phyloP scores from a whole-genome alignment of 1,140 invertebrate species.

The Sarcophaga bullata region DNA sequence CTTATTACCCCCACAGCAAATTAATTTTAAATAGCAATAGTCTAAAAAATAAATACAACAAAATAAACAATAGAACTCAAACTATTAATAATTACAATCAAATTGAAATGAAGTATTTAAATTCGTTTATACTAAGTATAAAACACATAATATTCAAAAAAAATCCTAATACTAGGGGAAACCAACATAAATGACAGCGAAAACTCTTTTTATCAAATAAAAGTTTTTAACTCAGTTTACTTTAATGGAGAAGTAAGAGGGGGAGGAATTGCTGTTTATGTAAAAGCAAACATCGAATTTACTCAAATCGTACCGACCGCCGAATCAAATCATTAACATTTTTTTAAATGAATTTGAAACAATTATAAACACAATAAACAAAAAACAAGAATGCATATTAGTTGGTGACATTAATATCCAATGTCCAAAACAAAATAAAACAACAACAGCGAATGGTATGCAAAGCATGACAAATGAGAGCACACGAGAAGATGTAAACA shows the following conservation, averaged over 20 bases:
- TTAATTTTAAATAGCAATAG: no score
- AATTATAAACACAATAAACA: background rate
- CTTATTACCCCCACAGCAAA: no score
- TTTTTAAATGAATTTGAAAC: no score
- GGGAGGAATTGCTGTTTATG: no score
- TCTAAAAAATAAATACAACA: no score
- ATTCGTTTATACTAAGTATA: background rate
- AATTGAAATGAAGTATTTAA: no score
- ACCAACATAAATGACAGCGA: conserved; percentile 28
- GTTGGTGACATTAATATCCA: conserved; percentile 20
- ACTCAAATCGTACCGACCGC: background rate
- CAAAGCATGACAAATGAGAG: background rate
- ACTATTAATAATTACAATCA: no score
- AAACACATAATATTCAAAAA: no score
- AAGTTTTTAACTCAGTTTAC: background rate
- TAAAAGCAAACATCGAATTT: background rate
- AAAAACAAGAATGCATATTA: background rate
- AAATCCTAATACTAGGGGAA: no score
- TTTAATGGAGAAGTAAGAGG: background rate
- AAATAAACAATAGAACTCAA: no score
- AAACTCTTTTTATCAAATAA: background rate
- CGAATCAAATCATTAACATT: no score
- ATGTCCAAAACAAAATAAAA: background rate
- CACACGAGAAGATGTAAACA: conserved; percentile 7
- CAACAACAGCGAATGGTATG: background rate